Evolutionary conservation across 2,113 vertebrate genomes (phyloP).

Genomic region (Lophochroa leadbeateri): DNA sequence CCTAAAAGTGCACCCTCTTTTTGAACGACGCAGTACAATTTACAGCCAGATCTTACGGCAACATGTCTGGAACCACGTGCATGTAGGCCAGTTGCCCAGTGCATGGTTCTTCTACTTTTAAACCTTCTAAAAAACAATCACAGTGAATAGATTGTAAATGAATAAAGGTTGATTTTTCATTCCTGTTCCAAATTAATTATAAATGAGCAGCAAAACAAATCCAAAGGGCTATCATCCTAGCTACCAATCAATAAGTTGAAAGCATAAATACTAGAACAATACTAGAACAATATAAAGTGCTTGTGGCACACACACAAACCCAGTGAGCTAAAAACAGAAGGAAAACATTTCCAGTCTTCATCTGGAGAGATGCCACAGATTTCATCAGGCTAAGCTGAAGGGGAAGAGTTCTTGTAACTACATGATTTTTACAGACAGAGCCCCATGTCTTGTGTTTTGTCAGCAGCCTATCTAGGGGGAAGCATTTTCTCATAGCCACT

Average conservation of each 20-base stretch:
- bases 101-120: not conserved
- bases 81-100: not conserved
- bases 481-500: not conserved
- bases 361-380: constrained; percentile 39
- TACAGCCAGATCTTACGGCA: not conserved
- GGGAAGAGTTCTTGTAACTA: constrained; percentile 26
- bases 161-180: constrained; percentile 48
- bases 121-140: not conserved
- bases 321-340: constrained; percentile 46
- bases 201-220: constrained; percentile 43
- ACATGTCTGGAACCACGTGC: accelerated
- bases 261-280: constrained; percentile 22
- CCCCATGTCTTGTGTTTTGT: not conserved
- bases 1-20: not conserved
- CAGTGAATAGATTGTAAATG: not conserved
- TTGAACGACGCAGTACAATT: not conserved
- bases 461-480: not conserved
- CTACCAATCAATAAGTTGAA: constrained; percentile 31
- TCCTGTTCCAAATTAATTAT: constrained; percentile 24
- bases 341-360: constrained; percentile 46
- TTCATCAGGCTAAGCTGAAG: constrained; percentile 50
- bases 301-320: constrained; percentile 11
- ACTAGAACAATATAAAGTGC: constrained; percentile 16
- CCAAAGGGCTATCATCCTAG: constrained; percentile 19
- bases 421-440: constrained; percentile 2